Percentiles rank a stretch among this genome's conserved stretches.
phyloP scores from a whole-genome alignment of 2,888 invertebrate species.

The Sphaeridia pumilis region DNA sequence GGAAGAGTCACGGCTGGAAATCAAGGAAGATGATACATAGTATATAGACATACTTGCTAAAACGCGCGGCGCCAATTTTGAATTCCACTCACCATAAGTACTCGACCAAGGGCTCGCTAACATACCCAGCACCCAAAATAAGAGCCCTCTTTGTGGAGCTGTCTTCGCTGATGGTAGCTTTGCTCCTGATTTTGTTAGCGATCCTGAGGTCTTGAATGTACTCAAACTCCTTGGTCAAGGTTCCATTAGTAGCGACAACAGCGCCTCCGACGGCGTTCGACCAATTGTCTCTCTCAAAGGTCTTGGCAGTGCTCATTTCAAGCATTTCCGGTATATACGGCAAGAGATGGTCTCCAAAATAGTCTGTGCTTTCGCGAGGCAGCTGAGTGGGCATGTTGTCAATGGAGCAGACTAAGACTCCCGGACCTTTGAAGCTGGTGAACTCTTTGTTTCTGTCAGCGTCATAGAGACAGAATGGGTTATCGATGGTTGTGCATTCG shows the following conservation, averaged over 20 bases:
- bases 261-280: conserved; percentile 63
- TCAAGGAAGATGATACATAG: no score
- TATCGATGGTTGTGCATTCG: conserved; percentile 98
- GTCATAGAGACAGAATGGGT: conserved; percentile 98
- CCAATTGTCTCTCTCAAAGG: conserved; percentile 66
- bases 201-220: conserved; percentile 85
- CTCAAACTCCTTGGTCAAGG: conserved; percentile 79
- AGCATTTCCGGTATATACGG: conserved; percentile 84
- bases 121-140: conserved; percentile 89
- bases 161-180: conserved; percentile 8
- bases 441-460: conserved; percentile 95
- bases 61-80: no score
- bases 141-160: conserved; percentile 49
- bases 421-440: conserved; percentile 90
- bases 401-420: conserved; percentile 97
- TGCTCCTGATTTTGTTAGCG: conserved; percentile 44
- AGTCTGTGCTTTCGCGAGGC: conserved; percentile 92
- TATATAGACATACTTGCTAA: no score
- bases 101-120: conserved; percentile 87
- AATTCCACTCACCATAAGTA: conserved; percentile 53
- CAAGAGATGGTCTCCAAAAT: conserved; percentile 84
- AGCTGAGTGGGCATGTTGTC: conserved; percentile 99
- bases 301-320: conserved; percentile 64
- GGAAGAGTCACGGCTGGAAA: conserved; percentile 6
- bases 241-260: conserved; percentile 90